Base-by-base conservation (phyloP, 2,113 vertebrate species). In the Oreochromis aureus region DNA sequence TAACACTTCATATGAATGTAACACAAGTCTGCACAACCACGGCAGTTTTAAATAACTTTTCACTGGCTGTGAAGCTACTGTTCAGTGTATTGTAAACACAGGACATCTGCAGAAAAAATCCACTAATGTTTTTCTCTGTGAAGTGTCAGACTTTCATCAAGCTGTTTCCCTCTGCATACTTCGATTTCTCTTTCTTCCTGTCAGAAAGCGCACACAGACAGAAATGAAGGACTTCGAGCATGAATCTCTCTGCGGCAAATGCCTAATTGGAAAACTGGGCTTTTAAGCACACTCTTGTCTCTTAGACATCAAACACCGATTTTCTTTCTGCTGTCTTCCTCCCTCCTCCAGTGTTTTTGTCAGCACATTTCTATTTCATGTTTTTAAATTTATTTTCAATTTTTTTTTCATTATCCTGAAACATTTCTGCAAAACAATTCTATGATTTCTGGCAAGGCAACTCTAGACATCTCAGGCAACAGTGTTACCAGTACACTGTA, bases 401-500 rank as follows among this genome's bases (percentile, higher is more conserved):
- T 6, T 22, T 15, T 81, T 76, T 56, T 66, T 66, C 6, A 18
- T 53, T 34, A 36, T 61, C 16, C 19, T 69, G 10, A 69, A 59
- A 24, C 11, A 51, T 18, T 51, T 51, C 24, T 51, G 27, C 10
- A 19, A 18, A 56, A 44, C 11, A 39, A 7, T 7, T 86, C 81
- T 7, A 79, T n/a, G 11, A 86, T 90, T 32, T 89, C 90, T 7
- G 90, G 88, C 32, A 89, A 63, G 8, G 48, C 55, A 11, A 91
- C 81, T 58, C 51, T 34, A 1, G 3, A 89, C 86, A 86, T 91
- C 73, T 91, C 88, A 30, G 5, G 6, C 71, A 91, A n/a, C 80
- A 66, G 10, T 3, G 18, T 89, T 73, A 87, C 85, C 81, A 86
- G 30, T 27, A 34, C 78, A n/a, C 84, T 71, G 84, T 86, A 88